Base-by-base conservation (phyloP, 2,113 vertebrate species). In the Siphamia tubifer region DNA sequence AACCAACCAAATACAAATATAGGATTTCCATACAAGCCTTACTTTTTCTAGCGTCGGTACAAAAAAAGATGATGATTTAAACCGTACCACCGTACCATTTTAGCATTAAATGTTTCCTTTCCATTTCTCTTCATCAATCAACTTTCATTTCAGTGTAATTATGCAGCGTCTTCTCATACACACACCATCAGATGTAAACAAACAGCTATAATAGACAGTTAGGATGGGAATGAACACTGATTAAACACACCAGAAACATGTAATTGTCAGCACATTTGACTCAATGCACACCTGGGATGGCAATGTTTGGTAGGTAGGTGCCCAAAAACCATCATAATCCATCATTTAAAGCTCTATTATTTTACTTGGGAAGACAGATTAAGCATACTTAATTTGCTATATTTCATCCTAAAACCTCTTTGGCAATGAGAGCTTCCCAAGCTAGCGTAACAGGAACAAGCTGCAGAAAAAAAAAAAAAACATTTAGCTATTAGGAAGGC, bases 341-440 rank as follows among this genome's bases (percentile, higher is more conserved):
- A 68, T 60, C 19, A 42, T 71, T 77, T 84, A 81, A 86, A 73
- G 60, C 55, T 83, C 47, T 34, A 79, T 83, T 68, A 63, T 68
- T 83, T 68, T 55, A 68, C 68, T 56, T 58, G 39, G 57, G 17
- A 71, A 77, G 78, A 75, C 66, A 77, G 78, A 87, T 90, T 80
- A 76, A 62, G 39, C 35, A 20, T 57, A 67, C 54, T 87, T 88
- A 79, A 88, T 82, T 89, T 85, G 44, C 64, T 71, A 85, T 74
- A 66, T 84, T 84, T 89, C 78, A 75, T 82, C 74, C 54, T 73
- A 65, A 79, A 86, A 83, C 48, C 67, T 61, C 38, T 74, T 36
- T 48, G 75, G 68, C 78, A 48, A 40, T 27, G 30, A 68, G 30
- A 56, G 64, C 74, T 57, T 67, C 53, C 38, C 36, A 31, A 73